Base-by-base conservation (phyloP, 2,888 invertebrate species). In the Mythimna ferrago region DNA sequence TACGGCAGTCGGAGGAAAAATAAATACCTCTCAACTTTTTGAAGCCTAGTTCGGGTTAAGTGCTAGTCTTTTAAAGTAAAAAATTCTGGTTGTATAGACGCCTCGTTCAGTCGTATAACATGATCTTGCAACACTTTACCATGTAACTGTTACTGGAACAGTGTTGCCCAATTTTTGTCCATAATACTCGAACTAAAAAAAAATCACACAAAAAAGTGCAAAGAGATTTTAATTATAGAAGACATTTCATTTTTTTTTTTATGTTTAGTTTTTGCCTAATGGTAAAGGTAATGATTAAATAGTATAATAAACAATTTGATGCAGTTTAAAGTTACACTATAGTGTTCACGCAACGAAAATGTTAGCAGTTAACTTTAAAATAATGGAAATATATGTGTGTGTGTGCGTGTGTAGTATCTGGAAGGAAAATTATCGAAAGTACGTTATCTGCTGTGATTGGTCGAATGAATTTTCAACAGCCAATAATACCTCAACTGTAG, bases 261-360 rank as follows among this genome's bases (percentile, higher is more conserved):
- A n/a, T 21, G 19, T 38, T 38, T 38, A 44, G 48, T 16, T 44
- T 62, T 19, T 62, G 54, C 48, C 14, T 2, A 54, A 21, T 9
- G 35, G 32, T n/a, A 60, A 32, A 76, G 44, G 11, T 14, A 61
- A 44, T 41, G 6, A 64, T 10, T 56, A 1, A 35, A 71, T 41
- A 11, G 2, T 19, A 19, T 9, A 54, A 11, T 19, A 61, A 67
- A 77, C 78, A 82, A 78, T 83, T 81, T 71, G 75, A 63, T 83
- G 81, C 81, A 81, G 80, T 75, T 83, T 80, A 71, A 21, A 53
- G 11, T n/a, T 38, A 61, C 60, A 57, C 14, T 67, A 44, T 81
- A 82, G 83, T 79, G 74, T 83, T 83, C 80, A 80, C 14, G 38
- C 57, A 69, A 61, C 1, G 70, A 71, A 80, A 71, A 48, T 81